These are phyloP conservation scores for Atlantisia rogersi DNA, from an alignment of 2,113 vertebrate genomes.

Conservation along the genomic window DNA sequence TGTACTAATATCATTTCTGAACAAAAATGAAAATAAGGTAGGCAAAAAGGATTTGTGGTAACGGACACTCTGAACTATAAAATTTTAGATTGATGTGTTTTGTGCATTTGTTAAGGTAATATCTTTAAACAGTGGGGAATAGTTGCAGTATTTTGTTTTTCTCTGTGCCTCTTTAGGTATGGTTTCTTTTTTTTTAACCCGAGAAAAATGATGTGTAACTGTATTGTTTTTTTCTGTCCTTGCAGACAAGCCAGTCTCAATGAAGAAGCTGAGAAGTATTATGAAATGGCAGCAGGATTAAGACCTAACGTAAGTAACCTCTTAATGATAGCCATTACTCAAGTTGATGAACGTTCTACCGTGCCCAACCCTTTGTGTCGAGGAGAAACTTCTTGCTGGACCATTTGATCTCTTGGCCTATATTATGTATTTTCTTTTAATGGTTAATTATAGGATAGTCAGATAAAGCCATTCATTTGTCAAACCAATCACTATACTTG, in stretches of 20 bases:
- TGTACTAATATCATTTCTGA: not conserved
- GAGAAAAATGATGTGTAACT: not conserved
- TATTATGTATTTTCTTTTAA: not conserved
- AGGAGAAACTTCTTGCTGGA: not conserved
- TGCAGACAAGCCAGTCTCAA: slow-evolving; percentile 97
- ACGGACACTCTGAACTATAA: not conserved
- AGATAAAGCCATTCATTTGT: slow-evolving; percentile 4
- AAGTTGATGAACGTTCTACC: not conserved
- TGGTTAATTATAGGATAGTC: not conserved
- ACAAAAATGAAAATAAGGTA: not conserved
- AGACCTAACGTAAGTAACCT: slow-evolving; percentile 92
- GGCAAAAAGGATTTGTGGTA: not conserved
- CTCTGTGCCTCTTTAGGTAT: not conserved
- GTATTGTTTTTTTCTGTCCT: not conserved
- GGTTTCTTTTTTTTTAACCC: not conserved
- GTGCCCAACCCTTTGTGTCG: not conserved
- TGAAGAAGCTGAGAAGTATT: slow-evolving; percentile 93
- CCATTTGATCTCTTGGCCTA: not conserved
- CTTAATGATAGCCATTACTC: slow-evolving; percentile 25
- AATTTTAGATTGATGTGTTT: not conserved
- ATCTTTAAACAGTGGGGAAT: not conserved
- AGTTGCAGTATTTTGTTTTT: not conserved
- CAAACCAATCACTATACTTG: not conserved
- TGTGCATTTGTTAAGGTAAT: not conserved
- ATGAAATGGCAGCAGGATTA: slow-evolving; percentile 89